Evolutionary conservation across 2,888 invertebrate species (phyloP).

Genomic region (Frankliniella intonsa): DNA sequence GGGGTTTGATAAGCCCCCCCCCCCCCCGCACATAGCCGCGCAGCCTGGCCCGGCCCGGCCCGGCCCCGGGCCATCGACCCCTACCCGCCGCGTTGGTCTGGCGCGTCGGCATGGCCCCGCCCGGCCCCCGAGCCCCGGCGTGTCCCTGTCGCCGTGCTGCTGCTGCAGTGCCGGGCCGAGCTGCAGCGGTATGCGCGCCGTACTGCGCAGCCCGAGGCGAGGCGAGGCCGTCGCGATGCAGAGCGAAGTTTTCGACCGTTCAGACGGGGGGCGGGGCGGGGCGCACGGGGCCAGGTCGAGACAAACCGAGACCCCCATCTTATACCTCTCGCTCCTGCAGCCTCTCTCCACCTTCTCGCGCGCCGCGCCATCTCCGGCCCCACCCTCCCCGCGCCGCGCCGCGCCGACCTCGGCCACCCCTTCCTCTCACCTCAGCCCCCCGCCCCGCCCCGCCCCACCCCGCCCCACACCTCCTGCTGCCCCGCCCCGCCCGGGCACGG

Average conservation of each 20-base stretch:
- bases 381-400: neutral
- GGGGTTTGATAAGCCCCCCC: neutral
- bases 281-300: too few relatives aligned
- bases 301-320: too few relatives aligned
- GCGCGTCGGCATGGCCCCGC: neutral
- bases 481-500: neutral
- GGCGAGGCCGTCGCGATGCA: slow-evolving; percentile 2
- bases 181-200: neutral
- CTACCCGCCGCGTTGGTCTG: neutral
- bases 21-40: neutral
- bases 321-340: too few relatives aligned
- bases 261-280: neutral
- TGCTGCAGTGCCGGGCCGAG: neutral
- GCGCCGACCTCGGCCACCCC: too few relatives aligned
- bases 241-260: slow-evolving; percentile 1
- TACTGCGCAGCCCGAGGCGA: neutral
- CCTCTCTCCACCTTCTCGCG: too few relatives aligned
- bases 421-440: neutral
- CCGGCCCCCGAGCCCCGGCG: too few relatives aligned
- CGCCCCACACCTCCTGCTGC: slow-evolving; percentile 29
- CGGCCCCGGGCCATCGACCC: neutral
- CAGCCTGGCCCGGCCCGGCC: too few relatives aligned
- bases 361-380: too few relatives aligned
- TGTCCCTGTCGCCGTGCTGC: too few relatives aligned
- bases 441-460: slow-evolving; percentile 20